Conservation (phyloP, 2,113 vertebrate genomes). For the Calypte anna region DNA sequence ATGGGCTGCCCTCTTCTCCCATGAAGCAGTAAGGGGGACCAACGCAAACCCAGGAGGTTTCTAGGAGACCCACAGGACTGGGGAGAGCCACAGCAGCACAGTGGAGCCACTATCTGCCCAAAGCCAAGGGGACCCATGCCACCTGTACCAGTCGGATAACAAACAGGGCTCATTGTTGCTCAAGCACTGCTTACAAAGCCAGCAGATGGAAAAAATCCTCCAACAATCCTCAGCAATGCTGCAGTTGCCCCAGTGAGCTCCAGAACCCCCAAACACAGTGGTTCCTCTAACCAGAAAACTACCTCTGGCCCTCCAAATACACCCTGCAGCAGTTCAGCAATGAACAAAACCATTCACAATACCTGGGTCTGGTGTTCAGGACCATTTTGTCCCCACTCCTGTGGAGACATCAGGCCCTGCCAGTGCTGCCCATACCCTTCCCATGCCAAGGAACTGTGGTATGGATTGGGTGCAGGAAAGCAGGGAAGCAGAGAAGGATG, state of each 20-base stretch:
- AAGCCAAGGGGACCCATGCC: accelerated
- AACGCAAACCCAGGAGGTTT: background rate
- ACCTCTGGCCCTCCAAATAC: background rate
- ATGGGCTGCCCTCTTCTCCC: background rate
- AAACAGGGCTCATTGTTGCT: accelerated
- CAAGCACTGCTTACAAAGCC: accelerated
- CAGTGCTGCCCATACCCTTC: accelerated
- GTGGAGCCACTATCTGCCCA: background rate
- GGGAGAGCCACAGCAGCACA: background rate
- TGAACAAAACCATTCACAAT: accelerated
- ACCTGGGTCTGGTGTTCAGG: accelerated
- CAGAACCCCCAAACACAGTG: accelerated
- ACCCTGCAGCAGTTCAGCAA: background rate
- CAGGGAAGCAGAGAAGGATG: background rate
- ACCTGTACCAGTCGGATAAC: background rate
- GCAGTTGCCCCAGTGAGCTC: accelerated
- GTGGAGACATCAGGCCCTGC: background rate
- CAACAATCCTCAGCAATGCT: background rate
- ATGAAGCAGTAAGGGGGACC: accelerated
- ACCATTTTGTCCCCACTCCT: accelerated
- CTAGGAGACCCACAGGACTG: background rate
- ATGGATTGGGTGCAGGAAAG: accelerated
- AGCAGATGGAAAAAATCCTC: background rate
- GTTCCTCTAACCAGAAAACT: background rate
- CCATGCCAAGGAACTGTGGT: accelerated